Evolutionary conservation across 2,888 invertebrate species (phyloP).

Genomic region (Pachliopta kotzebuea): DNA sequence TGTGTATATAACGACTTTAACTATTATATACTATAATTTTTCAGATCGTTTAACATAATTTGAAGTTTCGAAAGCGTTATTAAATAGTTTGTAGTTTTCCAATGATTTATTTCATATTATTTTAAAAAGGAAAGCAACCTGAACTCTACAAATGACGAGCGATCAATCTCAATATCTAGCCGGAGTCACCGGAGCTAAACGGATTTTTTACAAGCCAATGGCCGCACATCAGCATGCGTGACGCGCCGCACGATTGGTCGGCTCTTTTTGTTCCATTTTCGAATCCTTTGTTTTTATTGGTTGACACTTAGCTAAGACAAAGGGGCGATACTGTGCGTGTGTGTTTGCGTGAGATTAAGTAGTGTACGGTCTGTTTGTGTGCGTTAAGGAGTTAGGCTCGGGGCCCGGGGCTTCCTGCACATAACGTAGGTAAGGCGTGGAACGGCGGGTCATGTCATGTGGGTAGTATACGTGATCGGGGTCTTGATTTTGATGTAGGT

Average conservation of each 20-base stretch:
- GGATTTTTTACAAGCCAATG: slow-evolving; percentile 78
- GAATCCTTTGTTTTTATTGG: slow-evolving; percentile 81
- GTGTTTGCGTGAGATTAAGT: slow-evolving; percentile 56
- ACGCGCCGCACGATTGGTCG: slow-evolving; percentile 74
- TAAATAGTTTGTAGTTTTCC: background rate
- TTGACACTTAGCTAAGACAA: slow-evolving; percentile 81
- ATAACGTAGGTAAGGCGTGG: slow-evolving; percentile 52
- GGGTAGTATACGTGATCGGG: slow-evolving; percentile 57
- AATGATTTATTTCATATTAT: slow-evolving; percentile 3
- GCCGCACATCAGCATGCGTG: slow-evolving; percentile 77
- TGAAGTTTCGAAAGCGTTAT: background rate
- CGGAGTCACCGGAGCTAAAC: slow-evolving; percentile 75
- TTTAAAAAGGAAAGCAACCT: slow-evolving; percentile 48
- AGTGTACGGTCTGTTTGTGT: slow-evolving; percentile 52
- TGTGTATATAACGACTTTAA: background rate
- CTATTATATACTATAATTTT: background rate
- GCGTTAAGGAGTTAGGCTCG: slow-evolving; percentile 63
- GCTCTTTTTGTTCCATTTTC: slow-evolving; percentile 79
- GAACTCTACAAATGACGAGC: slow-evolving; percentile 53
- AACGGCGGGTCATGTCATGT: slow-evolving; percentile 49
- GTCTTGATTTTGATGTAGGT: slow-evolving; percentile 73
- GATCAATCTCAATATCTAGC: slow-evolving; percentile 76
- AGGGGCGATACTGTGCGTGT: slow-evolving; percentile 72
- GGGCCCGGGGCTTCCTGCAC: slow-evolving; percentile 62
- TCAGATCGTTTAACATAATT: background rate